Conservation (phyloP, 1,140 invertebrate genomes). For the Hormaphis cornu region DNA sequence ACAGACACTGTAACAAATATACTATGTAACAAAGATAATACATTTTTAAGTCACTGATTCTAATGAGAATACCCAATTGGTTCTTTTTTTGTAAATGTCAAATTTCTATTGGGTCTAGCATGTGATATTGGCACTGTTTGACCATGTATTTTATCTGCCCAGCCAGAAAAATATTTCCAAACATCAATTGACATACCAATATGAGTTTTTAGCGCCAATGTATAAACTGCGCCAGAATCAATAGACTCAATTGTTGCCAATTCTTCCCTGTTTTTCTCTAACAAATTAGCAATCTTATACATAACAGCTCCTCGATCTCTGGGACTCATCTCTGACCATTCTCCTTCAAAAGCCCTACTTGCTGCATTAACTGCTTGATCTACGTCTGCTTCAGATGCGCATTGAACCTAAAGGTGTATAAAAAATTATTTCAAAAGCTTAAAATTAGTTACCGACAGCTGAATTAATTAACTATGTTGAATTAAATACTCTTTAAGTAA, state of each 20-base stretch:
- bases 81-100: constrained; percentile 80
- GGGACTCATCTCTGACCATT: constrained; percentile 80
- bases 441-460: no score
- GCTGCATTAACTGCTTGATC: constrained; percentile 78
- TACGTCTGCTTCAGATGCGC: constrained; percentile 68
- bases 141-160: constrained; percentile 91
- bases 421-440: no score
- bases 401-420: constrained; percentile 51
- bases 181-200: constrained; percentile 89
- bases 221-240: constrained; percentile 92
- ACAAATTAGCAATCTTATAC: constrained; percentile 74
- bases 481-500: no score
- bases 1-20: constrained; percentile 56
- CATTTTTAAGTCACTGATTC: background rate
- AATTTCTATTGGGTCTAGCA: constrained; percentile 79
- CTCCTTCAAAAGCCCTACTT: constrained; percentile 75
- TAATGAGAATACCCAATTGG: constrained; percentile 51
- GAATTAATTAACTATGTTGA: no score
- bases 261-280: constrained; percentile 89
- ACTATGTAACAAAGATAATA: background rate
- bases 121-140: constrained; percentile 79
- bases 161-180: constrained; percentile 86
- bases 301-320: constrained; percentile 67
- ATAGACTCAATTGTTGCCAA: constrained; percentile 84
- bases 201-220: constrained; percentile 87